Evolutionary conservation across 1,140 invertebrate species (phyloP), one percentile per base, ranked within the genome.

Genomic region (Zaprionus tsacasi): DNA sequence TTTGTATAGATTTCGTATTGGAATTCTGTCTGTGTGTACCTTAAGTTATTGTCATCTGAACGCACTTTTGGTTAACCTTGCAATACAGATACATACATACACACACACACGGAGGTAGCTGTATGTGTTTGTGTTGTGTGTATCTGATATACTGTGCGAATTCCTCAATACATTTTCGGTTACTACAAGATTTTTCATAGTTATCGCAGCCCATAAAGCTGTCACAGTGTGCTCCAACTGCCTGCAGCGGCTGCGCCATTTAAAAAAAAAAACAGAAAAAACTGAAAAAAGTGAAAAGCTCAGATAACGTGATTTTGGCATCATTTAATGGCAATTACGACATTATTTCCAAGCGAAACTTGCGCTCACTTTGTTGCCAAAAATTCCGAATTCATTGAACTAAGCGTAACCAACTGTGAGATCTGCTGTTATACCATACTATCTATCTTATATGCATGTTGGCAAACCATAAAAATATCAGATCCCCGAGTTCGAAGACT

Each of bases 261-360:
- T 2, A 30, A 30, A 70, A 61, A 60, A 64, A 70, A 70, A 69
- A 21, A n/a, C n/a, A n/a, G 21, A 21, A 21, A 21, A 2, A 57
- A 63, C n/a, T n/a, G n/a, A 68, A 56, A 64, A 70, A 70, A 69
- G 43, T 57, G 59, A 75, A 75, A 75, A 70, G 59, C 59, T 61
- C 52, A 17, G 50, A 38, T 65, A 59, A 35, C 36, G 6, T 38
- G 48, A 68, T 45, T 60, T 72, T 57, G 35, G 25, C 67, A 64
- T 70, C 58, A 58, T 70, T 75, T 63, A 63, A 70, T 70, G 52
- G 27, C 58, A 75, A 75, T 64, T 75, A 64, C 52, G 38, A 38
- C 48, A 73, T 67, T 72, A 52, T 21, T 56, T 30, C 36, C 1
- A 30, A 56, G 40, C 11, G 15, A n/a, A 63, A 38, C 15, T 70